Base-by-base conservation (phyloP, 2,888 invertebrate species). In the Sinotaia quadrata region DNA sequence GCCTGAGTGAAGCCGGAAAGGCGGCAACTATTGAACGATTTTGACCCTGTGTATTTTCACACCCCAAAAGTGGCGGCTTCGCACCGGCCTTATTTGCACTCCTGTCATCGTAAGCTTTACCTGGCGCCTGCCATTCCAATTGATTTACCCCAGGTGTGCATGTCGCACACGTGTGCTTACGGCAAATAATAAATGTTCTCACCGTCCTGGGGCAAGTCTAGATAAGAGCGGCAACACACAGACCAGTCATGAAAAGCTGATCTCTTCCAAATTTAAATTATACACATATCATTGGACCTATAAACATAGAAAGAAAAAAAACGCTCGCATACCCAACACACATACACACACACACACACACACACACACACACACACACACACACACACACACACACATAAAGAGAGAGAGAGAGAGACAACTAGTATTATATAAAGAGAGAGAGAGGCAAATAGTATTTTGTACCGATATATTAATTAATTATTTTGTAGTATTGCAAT, bases 81-180 rank as follows among this genome's bases (percentile, higher is more conserved):
- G 47, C 33, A 33, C 52, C 24, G 24, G 8, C 37, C 12, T 21
- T 62, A 52, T 62, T 62, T 62, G 62, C 62, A 18, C 21, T 62
- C 15, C 62, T 62, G 62, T 62, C 62, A 62, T 31, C 15, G 5
- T 27, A 62, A 62, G 62, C 51, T 36, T 52, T 51, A 33, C 15
- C 29, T 33, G 62, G 62, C 51, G 62, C 62, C 62, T 34, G 29
- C 33, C 34, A 62, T 33, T 34, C 49, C 29, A 18, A 18, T 5
- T 62, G 62, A 62, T 62, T 62, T 62, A 62, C 34, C 5, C 62
- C 62, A 62, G 62, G 62, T 62, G 62, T 62, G 34, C 37, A 24
- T 27, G 36, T 52, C 34, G 36, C 62, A 62, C 51, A 29, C 54
- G 18, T 24, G 5, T 27, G 24, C 31, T 31, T 10, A 10, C 18